A percentile compares a stretch with the other conserved stretches of the same genome.
These are phyloP conservation scores for Dicyrtoma fusca DNA, from an alignment of 2,888 invertebrate species.

Conservation along the genomic window DNA sequence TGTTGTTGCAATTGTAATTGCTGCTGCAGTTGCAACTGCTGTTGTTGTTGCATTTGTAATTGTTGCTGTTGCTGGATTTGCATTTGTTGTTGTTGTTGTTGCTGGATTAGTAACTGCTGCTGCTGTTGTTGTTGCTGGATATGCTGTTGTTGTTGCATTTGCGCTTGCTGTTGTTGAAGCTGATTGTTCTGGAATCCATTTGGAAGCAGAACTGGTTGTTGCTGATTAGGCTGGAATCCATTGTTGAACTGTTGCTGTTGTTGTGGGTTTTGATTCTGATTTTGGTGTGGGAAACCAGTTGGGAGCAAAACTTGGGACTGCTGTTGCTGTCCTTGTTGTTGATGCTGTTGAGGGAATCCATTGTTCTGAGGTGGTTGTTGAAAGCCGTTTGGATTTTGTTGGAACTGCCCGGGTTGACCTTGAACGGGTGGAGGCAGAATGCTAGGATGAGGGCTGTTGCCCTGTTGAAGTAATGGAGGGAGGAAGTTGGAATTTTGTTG, in stretches of 20 bases:
- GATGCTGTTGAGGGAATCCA: not conserved
- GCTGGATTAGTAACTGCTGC: slow-evolving; percentile 2
- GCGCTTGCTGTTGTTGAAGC: slow-evolving; percentile 8
- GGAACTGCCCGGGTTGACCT: not conserved
- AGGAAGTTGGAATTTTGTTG: not conserved
- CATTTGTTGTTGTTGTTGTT: slow-evolving; percentile 7
- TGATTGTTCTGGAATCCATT: slow-evolving; percentile 20
- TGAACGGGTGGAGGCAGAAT: not conserved
- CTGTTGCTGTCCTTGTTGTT: slow-evolving; percentile 25
- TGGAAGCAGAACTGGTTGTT: slow-evolving; percentile 16
- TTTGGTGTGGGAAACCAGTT: not conserved
- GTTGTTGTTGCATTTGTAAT: slow-evolving; percentile 35
- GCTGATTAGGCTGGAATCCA: slow-evolving; percentile 9
- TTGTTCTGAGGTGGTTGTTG: not conserved
- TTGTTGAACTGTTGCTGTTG: slow-evolving; percentile 20
- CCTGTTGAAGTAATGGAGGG: not conserved
- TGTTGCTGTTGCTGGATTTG: slow-evolving; percentile 23
- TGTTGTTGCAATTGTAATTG: slow-evolving; percentile 21
- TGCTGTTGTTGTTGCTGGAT: slow-evolving; percentile 25
- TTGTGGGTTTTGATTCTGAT: slow-evolving; percentile 6
- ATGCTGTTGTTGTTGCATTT: slow-evolving; percentile 14
- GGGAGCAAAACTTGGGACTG: not conserved
- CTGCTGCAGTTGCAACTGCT: slow-evolving; percentile 1
- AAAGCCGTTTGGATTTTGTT: not conserved
- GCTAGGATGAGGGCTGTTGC: not conserved